Conservation (phyloP, 2,888 invertebrate species). For the Hypercompe scribonia region DNA sequence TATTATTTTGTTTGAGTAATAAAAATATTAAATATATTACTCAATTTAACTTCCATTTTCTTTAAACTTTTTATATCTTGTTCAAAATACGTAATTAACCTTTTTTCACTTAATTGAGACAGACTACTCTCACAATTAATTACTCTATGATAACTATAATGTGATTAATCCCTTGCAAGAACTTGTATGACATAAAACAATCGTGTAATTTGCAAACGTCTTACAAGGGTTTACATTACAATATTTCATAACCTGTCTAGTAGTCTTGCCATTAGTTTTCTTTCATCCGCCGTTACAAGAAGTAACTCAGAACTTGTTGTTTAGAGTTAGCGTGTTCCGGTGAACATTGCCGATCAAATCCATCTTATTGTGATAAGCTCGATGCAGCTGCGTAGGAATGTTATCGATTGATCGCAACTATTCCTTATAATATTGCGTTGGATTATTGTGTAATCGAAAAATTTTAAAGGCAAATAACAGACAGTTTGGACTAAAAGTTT, state of each 20-base stretch:
- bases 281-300: constrained; percentile 47
- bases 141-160: not conserved
- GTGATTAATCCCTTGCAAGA: not conserved
- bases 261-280: constrained; percentile 27
- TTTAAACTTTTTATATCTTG: not conserved
- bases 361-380: constrained; percentile 56
- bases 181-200: not conserved
- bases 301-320: constrained; percentile 50
- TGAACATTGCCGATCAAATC: constrained; percentile 61
- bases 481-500: not conserved
- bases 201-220: constrained; percentile 34
- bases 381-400: constrained; percentile 64
- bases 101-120: not conserved
- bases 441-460: constrained; percentile 27
- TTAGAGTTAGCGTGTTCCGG: constrained; percentile 49
- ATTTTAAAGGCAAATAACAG: constrained; percentile 15
- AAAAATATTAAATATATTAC: not conserved
- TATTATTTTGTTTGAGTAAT: no score
- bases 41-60: not conserved
- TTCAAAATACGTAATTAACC: no score
- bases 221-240: constrained; percentile 21
- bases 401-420: constrained; percentile 60
- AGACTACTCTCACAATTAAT: no score
- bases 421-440: constrained; percentile 52
- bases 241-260: constrained; percentile 40